Percentiles rank a stretch among this genome's conserved stretches.
phyloP scores from a whole-genome alignment of 2,797 vertebrate genomes.

The Cynopterus sphinx region DNA sequence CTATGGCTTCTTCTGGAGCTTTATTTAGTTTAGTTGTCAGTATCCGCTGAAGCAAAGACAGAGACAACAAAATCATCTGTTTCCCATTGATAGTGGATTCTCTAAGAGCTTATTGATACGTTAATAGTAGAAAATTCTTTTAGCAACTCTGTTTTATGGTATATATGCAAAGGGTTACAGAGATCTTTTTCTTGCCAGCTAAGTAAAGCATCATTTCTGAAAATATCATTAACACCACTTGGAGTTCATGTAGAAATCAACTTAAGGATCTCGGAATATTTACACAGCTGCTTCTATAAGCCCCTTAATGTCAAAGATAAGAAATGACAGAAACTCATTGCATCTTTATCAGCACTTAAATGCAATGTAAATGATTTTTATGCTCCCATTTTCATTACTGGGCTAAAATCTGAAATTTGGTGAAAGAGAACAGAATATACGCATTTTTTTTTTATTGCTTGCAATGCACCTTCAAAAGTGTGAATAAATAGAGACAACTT shows the following conservation, averaged over 20 bases:
- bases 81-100: neutral
- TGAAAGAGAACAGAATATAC: neutral
- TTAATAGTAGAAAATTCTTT: slow-evolving; percentile 25
- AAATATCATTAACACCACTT: slow-evolving; percentile 10
- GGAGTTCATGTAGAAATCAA: slow-evolving; percentile 10
- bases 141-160: slow-evolving; percentile 13
- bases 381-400: neutral
- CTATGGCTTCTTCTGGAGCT: neutral
- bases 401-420: neutral
- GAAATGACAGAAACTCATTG: neutral
- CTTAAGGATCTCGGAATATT: neutral
- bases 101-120: slow-evolving; percentile 23
- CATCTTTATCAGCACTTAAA: neutral
- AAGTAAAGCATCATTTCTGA: slow-evolving; percentile 53
- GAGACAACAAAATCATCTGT: neutral
- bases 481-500: neutral
- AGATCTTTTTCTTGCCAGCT: slow-evolving; percentile 29
- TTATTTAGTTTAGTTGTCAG: slow-evolving; percentile 53
- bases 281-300: neutral
- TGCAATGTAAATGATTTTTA: neutral
- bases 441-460: neutral
- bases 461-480: neutral
- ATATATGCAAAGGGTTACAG: neutral
- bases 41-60: slow-evolving; percentile 32
- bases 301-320: neutral